Evolutionary conservation across 2,888 invertebrate species (phyloP), one percentile per base, ranked within the genome.

Genomic region (Trileptium ribeirensis): DNA sequence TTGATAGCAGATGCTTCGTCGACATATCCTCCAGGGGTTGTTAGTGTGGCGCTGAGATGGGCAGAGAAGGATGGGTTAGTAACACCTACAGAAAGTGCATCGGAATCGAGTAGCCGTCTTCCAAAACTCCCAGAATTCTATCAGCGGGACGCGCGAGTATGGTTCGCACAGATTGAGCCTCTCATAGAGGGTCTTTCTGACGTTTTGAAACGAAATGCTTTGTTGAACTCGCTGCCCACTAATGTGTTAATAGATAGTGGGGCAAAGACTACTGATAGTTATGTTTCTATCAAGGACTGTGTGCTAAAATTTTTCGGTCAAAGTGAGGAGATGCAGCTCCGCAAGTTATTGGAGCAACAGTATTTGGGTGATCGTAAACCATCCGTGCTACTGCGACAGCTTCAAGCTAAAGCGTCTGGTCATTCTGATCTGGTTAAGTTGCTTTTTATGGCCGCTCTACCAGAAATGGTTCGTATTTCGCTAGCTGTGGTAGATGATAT

Each of bases 91-190:
- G 51, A 51, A 15, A 51, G 24, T 51, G 24, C 8, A 15, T 51
- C 51, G 51, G 51, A 51, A 8, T 8, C 8, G 8, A 24, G 51
- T 51, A 24, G 51, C 24, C 36, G 39, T 8, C n/a, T 39, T 3
- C n/a, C 39, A n/a, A 75, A 75, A 38, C 39, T 75, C 2, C 77
- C 77, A 19, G 77, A 75, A 24, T 75, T 75, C 37, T 75, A 75
- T 38, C 38, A 75, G 39, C 36, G 39, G 8, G 77, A 75, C 3
- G 38, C 77, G 24, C 2, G 77, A 38, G 38, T 75, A 8, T 75
- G 77, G 77, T 75, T 75, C 36, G 36, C 36, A n/a, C 77, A 75
- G 36, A 75, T 75, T 15, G 77, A 75, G 77, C 37, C 36, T 15
- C 38, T 75, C 15, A 33, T 75, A n/a, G n/a, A 24, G 8, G 77